A percentile compares a stretch with the other conserved stretches of the same genome.
These are phyloP conservation scores for Thalassaphorura encarpata DNA, from an alignment of 1,140 invertebrate species.

Conservation along the genomic window DNA sequence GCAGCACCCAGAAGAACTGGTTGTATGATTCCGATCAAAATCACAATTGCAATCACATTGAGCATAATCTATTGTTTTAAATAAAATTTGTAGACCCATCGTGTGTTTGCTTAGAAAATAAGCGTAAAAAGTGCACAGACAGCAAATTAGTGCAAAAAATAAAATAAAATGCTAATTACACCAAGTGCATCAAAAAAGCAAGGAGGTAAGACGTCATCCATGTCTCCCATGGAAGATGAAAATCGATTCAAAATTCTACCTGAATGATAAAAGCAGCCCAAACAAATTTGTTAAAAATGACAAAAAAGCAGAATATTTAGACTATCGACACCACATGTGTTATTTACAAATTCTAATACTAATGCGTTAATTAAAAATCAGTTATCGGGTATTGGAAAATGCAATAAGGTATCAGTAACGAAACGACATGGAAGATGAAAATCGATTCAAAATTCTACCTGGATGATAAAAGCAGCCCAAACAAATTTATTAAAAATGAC, in stretches of 20 bases:
- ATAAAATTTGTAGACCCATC: neutral
- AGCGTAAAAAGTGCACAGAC: neutral
- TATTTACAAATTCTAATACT: neutral
- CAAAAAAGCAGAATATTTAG: constrained; percentile 47
- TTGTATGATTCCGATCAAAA: constrained; percentile 63
- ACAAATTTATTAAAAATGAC: neutral
- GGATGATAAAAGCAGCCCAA: constrained; percentile 12
- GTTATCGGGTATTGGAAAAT: neutral
- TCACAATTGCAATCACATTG: constrained; percentile 38
- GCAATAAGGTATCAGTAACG: neutral
- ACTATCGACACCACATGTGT: no score
- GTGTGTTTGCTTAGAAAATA: neutral
- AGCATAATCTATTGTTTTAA: constrained; percentile 18
- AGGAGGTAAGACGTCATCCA: constrained; percentile 19
- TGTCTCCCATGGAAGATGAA: constrained; percentile 12
- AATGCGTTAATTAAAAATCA: neutral
- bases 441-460: constrained; percentile 61
- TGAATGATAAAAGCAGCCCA: no score
- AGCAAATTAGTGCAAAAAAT: neutral
- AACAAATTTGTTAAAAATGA: neutral
- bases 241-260: no score
- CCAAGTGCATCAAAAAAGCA: constrained; percentile 24
- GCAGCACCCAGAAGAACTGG: constrained; percentile 62
- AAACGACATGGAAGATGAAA: constrained; percentile 42
- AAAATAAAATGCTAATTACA: constrained; percentile 6